A percentile compares a stretch with the other conserved stretches of the same genome.
phyloP scores from a whole-genome alignment of 2,888 invertebrate genomes.

The Heliconius aoede region DNA sequence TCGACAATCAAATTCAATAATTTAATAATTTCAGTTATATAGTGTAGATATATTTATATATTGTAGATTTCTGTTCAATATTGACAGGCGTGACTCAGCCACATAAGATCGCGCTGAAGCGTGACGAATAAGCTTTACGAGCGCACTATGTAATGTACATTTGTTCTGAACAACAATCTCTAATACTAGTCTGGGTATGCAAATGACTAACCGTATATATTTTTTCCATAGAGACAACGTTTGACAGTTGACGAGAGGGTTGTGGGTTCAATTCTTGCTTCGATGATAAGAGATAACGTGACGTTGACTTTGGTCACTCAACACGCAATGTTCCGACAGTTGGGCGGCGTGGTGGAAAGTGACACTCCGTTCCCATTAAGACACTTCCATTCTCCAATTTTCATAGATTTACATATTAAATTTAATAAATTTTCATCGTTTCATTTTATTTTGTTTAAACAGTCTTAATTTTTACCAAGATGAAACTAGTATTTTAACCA shows the following conservation, averaged over 20 bases:
- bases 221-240: not conserved
- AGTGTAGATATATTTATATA: not conserved
- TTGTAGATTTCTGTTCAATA: constrained; percentile 3
- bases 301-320: not conserved
- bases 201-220: not conserved
- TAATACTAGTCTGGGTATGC: constrained; percentile 4
- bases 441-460: too few relatives aligned
- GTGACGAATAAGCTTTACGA: constrained; percentile 41
- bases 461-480: too few relatives aligned
- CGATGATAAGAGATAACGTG: not conserved
- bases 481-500: too few relatives aligned
- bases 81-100: constrained; percentile 32
- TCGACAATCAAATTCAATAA: too few relatives aligned
- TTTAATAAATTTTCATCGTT: too few relatives aligned
- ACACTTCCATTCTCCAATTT: too few relatives aligned
- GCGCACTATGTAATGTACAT: constrained; percentile 16
- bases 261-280: not conserved
- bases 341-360: too few relatives aligned
- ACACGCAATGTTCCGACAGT: not conserved
- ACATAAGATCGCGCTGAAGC: constrained; percentile 32
- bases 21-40: not conserved
- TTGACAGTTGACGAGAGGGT: not conserved
- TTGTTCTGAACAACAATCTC: constrained; percentile 7
- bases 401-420: too few relatives aligned
- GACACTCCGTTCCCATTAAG: too few relatives aligned